Evolutionary conservation across 2,797 vertebrate genomes (phyloP).

Genomic region (Fratercula arctica): DNA sequence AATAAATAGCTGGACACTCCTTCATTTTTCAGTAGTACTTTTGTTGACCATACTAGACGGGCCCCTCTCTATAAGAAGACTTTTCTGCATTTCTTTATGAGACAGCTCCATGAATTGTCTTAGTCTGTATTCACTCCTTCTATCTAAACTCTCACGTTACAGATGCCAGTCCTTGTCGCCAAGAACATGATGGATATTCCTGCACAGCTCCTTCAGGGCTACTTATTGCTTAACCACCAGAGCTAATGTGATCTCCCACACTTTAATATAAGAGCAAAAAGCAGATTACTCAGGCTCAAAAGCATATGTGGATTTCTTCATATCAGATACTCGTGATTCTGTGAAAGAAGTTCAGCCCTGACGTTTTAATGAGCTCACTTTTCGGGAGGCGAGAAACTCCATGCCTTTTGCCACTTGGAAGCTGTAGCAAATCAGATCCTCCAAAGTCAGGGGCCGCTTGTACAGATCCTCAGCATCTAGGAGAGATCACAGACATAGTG

Average conservation of each 20-base stretch:
- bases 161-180: neutral
- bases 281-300: neutral
- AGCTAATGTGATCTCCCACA: neutral
- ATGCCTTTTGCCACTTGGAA: conserved; percentile 97
- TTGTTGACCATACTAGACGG: neutral
- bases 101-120: neutral
- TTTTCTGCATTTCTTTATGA: neutral
- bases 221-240: neutral
- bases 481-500: conserved; percentile 34
- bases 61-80: neutral
- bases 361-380: conserved; percentile 76
- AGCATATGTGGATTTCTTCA: neutral
- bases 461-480: conserved; percentile 92
- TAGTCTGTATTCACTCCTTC: neutral
- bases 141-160: neutral
- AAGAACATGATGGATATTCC: neutral
- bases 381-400: conserved; percentile 94
- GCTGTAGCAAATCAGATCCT: conserved; percentile 94
- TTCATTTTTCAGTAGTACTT: neutral
- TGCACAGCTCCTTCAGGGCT: neutral
- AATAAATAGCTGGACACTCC: neutral
- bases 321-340: neutral
- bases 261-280: neutral
- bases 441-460: conserved; percentile 89
- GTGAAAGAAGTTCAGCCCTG: neutral